A percentile compares a stretch with the other conserved stretches of the same genome.
These are phyloP conservation scores for Peromyscus eremicus DNA, from an alignment of 2,797 vertebrate species.

Conservation along the genomic window DNA sequence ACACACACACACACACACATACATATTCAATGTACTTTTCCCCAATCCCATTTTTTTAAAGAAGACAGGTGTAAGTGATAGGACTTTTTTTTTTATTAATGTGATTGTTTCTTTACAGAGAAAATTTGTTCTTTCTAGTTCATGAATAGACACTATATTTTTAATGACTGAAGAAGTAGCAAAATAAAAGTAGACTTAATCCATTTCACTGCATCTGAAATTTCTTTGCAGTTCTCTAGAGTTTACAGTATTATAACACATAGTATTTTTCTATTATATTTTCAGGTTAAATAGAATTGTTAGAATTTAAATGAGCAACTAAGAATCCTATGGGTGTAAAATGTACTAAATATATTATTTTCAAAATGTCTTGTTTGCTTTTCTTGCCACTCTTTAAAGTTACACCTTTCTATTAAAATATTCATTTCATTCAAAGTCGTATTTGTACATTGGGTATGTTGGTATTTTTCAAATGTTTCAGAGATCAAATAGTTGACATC, in stretches of 20 bases:
- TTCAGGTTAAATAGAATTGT: background rate
- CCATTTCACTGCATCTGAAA: background rate
- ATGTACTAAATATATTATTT: background rate
- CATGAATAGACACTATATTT: background rate
- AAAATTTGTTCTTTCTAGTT: background rate
- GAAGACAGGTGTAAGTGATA: background rate
- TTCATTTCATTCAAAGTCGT: background rate
- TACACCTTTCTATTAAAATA: background rate
- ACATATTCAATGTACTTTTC: background rate
- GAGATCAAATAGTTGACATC: background rate
- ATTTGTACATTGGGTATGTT: background rate
- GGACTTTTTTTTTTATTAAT: background rate
- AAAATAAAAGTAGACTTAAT: background rate
- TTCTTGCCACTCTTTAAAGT: background rate
- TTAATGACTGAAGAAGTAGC: background rate
- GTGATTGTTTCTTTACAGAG: background rate
- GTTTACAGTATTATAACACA: background rate
- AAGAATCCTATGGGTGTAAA: constrained; percentile 19
- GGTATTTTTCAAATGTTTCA: background rate
- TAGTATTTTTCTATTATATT: background rate
- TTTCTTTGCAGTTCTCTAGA: background rate
- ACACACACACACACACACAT: too few species aligned
- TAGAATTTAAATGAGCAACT: constrained; percentile 13
- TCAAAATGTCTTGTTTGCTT: background rate
- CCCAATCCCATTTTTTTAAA: background rate